Base-by-base conservation (phyloP, 1,140 invertebrate genomes). In the Panagrolaimus sp. region DNA sequence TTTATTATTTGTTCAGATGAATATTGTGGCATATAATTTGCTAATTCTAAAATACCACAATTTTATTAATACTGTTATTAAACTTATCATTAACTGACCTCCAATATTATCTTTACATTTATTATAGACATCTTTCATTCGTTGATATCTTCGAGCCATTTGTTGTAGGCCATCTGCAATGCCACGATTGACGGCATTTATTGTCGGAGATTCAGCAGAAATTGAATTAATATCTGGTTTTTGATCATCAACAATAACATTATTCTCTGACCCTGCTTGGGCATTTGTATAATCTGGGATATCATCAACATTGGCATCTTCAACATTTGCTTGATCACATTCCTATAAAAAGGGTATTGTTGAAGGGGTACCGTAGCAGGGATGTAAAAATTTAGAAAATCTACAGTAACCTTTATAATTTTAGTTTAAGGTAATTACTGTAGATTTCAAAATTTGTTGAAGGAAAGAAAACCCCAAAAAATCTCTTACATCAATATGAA, bases 241-340 rank as follows among this genome's bases (percentile, higher is more conserved):
- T 14, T 58, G 52, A 21, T 26, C 21, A 28, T 28, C 21, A 28
- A 26, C 21, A 3, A 8, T 2, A 26, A 8, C 21, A 28, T 26
- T 28, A 26, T 26, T 21, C 10, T 58, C 52, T n/a, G 32, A 12
- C 17, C 1, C 21, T 28, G 8, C 32, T 21, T 58, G 52, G 32
- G 32, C 7, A 58, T 26, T 21, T 12, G 10, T 28, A 21, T 26
- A 21, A 58, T 12, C 32, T 28, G 52, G 21, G 65, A 17, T 66
- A 12, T 66, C 67, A 28, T 69, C 67, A 43, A 62, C 38, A 26
- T 69, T 55, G 55, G 52, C 43, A 44, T 69, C 67, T 62, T 69
- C 67, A 26, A 69, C 55, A 28, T 69, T 69, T 14, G 55, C 43
- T 63, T 69, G 67, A 21, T 69, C 67, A 63, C 67, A 69, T 17